Evolutionary conservation across 2,888 invertebrate genomes (phyloP).

Genomic region (Seira musarum): DNA sequence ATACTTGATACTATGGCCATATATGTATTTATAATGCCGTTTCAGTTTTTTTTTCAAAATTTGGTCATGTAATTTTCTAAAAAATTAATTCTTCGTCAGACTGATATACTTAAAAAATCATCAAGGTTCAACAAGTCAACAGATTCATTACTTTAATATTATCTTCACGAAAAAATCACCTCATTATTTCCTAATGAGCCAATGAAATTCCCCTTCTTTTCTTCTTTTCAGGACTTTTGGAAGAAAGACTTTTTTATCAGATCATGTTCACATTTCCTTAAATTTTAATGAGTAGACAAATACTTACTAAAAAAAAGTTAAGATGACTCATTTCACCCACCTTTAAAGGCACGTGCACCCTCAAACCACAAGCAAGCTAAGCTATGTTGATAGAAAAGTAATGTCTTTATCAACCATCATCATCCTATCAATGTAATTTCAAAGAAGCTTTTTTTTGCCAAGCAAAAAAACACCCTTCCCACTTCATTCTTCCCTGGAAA

Average conservation of each 20-base stretch:
- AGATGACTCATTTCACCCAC: neutral
- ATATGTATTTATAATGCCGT: neutral
- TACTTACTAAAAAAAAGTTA: slow-evolving; percentile 3
- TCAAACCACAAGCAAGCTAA: neutral
- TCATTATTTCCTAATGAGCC: neutral
- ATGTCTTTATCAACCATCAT: no score
- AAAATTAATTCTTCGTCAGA: neutral
- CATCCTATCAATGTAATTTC: no score
- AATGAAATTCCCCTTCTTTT: neutral
- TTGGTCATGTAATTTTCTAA: no score
- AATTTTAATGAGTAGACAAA: slow-evolving; percentile 1
- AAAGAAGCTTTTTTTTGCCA: neutral
- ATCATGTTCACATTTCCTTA: neutral
- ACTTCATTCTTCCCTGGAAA: neutral
- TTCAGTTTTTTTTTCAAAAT: neutral
- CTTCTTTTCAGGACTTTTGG: neutral
- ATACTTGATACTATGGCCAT: neutral
- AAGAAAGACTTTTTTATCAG: neutral
- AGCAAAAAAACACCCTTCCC: neutral
- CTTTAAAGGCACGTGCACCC: neutral
- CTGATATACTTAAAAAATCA: neutral
- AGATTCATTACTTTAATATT: neutral
- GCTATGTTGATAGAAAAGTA: neutral
- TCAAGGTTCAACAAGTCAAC: neutral
- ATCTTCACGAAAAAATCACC: neutral